Percentiles rank a stretch among this genome's conserved stretches.
These are phyloP conservation scores for Recurvirostra avosetta DNA, from an alignment of 2,113 vertebrate genomes.

Conservation along the genomic window DNA sequence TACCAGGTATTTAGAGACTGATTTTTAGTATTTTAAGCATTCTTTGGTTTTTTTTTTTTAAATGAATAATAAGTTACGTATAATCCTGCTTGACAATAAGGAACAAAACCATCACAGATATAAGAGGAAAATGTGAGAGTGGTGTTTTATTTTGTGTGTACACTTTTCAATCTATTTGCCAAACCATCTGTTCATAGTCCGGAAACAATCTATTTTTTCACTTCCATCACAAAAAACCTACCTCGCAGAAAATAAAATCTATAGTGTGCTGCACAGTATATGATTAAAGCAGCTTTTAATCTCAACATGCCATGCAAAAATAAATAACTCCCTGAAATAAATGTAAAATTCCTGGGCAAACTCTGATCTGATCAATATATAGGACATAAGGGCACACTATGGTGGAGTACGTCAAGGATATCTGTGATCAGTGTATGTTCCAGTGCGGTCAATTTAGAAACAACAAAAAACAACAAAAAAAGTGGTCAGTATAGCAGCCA, in stretches of 20 bases:
- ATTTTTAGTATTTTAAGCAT: background rate
- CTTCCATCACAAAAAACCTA: background rate
- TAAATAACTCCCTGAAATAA: background rate
- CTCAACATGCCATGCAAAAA: background rate
- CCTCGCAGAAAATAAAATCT: background rate
- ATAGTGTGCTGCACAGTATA: background rate
- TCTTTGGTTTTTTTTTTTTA: background rate
- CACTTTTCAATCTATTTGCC: background rate
- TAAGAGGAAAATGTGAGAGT: background rate
- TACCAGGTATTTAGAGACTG: constrained; percentile 63
- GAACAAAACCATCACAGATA: background rate
- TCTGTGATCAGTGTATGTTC: background rate
- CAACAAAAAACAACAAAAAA: background rate
- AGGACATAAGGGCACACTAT: background rate
- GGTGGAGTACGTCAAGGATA: background rate
- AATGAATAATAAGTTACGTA: background rate
- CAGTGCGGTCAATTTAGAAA: background rate
- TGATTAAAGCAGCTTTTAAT: background rate
- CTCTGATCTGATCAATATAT: background rate
- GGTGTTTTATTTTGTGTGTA: background rate
- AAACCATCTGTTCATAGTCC: background rate
- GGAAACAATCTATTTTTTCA: background rate
- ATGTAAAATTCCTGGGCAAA: background rate
- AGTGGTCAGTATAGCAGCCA: background rate
- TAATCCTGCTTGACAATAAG: background rate